Evolutionary conservation across 2,888 invertebrate species (phyloP).

Genomic region (Drosophila helvetica): DNA sequence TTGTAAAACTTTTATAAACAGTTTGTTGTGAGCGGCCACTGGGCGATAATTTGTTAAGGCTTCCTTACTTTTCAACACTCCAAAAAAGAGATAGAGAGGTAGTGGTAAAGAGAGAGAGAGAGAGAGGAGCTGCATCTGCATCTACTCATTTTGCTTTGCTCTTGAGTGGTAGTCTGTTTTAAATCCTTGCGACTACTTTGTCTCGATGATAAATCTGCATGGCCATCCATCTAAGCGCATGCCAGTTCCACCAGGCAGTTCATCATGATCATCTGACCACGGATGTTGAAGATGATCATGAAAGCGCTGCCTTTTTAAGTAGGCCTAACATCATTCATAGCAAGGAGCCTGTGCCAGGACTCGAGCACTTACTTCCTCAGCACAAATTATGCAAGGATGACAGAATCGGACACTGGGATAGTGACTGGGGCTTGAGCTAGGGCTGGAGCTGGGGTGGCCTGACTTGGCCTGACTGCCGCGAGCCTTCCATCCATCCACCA

Average conservation of each 20-base stretch:
- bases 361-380: conserved; percentile 77
- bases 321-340: conserved; percentile 65
- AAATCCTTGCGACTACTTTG: conserved; percentile 75
- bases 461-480: neutral
- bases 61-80: conserved; percentile 83
- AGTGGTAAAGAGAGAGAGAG: conserved; percentile 6
- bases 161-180: conserved; percentile 52
- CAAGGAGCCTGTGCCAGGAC: conserved; percentile 27
- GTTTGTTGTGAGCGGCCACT: conserved; percentile 61
- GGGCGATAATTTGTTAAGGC: conserved; percentile 83
- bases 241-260: conserved; percentile 28
- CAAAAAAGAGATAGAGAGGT: conserved; percentile 26
- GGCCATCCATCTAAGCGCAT: conserved; percentile 64
- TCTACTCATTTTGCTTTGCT: conserved; percentile 56
- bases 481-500: too few species aligned
- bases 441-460: too few species aligned
- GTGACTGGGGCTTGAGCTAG: neutral
- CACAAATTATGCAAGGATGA: conserved; percentile 72
- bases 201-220: conserved; percentile 71
- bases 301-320: conserved; percentile 56
- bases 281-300: conserved; percentile 18
- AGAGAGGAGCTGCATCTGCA: conserved; percentile 25
- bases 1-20: conserved; percentile 72
- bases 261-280: conserved; percentile 40
- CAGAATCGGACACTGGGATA: conserved; percentile 64